Evolutionary conservation across 2,113 vertebrate genomes (phyloP), one percentile per base, ranked within the genome.

Genomic region (Odocoileus virginianus): DNA sequence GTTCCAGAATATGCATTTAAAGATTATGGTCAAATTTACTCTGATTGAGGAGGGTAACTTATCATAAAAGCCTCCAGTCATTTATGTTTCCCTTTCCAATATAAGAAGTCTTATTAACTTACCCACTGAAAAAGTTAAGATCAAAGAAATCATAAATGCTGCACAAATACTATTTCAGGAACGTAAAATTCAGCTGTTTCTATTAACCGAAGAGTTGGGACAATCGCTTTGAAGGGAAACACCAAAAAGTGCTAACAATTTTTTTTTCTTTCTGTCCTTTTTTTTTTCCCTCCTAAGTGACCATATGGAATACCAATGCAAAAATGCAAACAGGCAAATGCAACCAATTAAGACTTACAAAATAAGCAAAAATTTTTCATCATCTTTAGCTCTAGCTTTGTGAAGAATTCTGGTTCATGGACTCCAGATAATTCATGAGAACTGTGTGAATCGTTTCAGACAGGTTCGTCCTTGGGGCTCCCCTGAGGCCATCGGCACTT

Each of bases 131-230:
- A 96, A 97, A 67, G 58, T 96, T 89, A 92, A 97, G 87, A 90
- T 76, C 55, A 94, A 97, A 79, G 94, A 95, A 94, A 92, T 97
- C 78, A 61, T 96, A 96, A 84, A 78, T 82, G 58, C 47, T 87
- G 61, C 64, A 92, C 36, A 52, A 57, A 0, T 0, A 67, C 90
- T 97, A 78, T 96, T 96, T 96, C 54, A 96, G 82, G 89, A 98
- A 61, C 86, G 67, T 96, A 98, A 98, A 98, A 98, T 91, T 95
- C 95, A 97, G 92, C 93, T 97, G 61, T 97, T 98, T 97, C 92
- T 97, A n/a, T 93, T 85, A 94, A 97, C 27, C 43, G 82, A 96
- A 87, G 40, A 57, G 97, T 95, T 96, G 97, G 97, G 96, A 97
- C 94, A n/a, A 13, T 40, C 47, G 81, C 81, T 95, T 81, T 81